These are phyloP conservation scores for Heliconius hermathena DNA, from an alignment of 1,140 invertebrate genomes.

Conservation along the genomic window DNA sequence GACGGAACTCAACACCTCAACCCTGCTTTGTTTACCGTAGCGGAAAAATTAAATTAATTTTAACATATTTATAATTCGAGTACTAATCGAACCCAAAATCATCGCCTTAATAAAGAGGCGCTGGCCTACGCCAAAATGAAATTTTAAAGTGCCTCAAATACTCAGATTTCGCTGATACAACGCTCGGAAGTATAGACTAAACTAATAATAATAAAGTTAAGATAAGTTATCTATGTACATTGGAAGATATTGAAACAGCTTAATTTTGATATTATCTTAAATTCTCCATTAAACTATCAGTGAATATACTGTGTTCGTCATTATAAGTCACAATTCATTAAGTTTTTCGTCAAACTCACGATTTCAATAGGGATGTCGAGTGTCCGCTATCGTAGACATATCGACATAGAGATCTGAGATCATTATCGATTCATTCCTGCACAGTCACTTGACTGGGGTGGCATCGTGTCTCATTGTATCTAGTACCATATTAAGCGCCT, in stretches of 20 bases:
- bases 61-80: too few relatives aligned
- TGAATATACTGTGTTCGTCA: constrained; percentile 70
- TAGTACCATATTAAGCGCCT: constrained; percentile 74
- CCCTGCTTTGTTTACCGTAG: too few relatives aligned
- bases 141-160: too few relatives aligned
- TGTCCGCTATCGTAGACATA: constrained; percentile 68
- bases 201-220: neutral
- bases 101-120: too few relatives aligned
- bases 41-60: too few relatives aligned
- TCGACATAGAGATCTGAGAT: constrained; percentile 75
- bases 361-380: constrained; percentile 78
- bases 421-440: constrained; percentile 74
- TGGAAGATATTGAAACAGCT: constrained; percentile 6
- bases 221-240: neutral
- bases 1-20: too few relatives aligned
- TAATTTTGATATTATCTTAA: constrained; percentile 44
- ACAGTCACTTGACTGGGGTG: constrained; percentile 79
- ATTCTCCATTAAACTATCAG: constrained; percentile 58
- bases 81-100: too few relatives aligned
- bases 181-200: neutral
- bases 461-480: constrained; percentile 76
- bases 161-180: too few relatives aligned
- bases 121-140: too few relatives aligned
- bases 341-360: constrained; percentile 76
- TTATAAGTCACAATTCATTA: constrained; percentile 80